Conservation (phyloP, 2,113 vertebrate genomes). For the Harpagus bidentatus region DNA sequence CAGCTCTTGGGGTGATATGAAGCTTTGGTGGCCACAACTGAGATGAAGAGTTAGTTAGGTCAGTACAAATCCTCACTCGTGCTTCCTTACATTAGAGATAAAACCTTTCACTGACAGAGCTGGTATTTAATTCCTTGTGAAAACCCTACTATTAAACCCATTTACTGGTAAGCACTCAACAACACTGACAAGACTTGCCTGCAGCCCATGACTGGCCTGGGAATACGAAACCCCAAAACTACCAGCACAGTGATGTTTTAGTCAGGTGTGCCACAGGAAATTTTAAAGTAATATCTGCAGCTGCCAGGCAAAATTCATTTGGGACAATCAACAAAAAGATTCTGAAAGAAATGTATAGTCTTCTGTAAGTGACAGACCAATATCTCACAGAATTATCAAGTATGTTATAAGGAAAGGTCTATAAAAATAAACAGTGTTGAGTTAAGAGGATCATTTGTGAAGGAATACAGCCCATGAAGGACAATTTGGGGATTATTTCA, state of each 20-base stretch:
- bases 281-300: not conserved
- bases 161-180: not conserved
- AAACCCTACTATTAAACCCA: not conserved
- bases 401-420: not conserved
- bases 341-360: not conserved
- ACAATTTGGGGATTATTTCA: not conserved
- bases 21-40: not conserved
- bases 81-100: not conserved
- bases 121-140: not conserved
- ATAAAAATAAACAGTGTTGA: not conserved
- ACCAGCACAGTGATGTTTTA: not conserved
- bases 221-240: not conserved
- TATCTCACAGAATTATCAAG: not conserved
- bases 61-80: not conserved
- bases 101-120: not conserved
- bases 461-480: not conserved
- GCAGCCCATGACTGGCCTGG: not conserved
- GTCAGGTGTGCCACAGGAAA: not conserved
- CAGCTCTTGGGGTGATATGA: not conserved
- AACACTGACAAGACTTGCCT: not conserved
- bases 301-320: not conserved
- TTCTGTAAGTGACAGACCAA: not conserved
- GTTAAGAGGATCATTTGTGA: not conserved
- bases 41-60: not conserved
- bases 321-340: not conserved